Conservation (phyloP, 2,888 invertebrate species). For the Silvanus unidentatus region DNA sequence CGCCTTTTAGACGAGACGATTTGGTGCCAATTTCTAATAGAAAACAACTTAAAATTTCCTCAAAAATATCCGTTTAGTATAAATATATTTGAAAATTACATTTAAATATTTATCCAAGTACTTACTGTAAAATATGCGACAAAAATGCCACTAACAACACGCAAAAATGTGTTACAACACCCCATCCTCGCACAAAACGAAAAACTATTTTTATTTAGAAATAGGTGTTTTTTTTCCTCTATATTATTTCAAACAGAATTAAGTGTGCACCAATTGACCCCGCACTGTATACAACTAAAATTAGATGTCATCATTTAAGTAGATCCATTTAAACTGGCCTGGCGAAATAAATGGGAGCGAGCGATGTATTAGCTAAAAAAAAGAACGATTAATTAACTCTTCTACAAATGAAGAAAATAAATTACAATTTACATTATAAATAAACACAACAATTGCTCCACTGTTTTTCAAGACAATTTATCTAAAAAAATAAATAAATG, state of each 20-base stretch:
- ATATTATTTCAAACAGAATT: not conserved
- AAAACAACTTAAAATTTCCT: not conserved
- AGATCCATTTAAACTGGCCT: not conserved
- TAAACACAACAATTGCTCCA: too few species aligned
- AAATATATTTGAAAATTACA: too few species aligned
- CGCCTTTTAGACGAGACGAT: too few species aligned
- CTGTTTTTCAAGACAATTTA: too few species aligned
- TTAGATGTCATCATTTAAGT: slow-evolving; percentile 2
- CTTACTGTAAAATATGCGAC: not conserved
- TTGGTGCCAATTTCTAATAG: too few species aligned
- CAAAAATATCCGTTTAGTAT: not conserved
- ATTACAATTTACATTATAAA: too few species aligned
- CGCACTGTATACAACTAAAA: not conserved
- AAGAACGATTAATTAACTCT: too few species aligned
- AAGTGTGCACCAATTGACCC: not conserved
- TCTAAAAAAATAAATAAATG: too few species aligned
- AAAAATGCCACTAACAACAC: slow-evolving; percentile 1
- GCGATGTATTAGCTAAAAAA: too few species aligned
- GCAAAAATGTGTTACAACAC: not conserved
- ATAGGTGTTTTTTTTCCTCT: too few species aligned
- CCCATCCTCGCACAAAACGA: not conserved
- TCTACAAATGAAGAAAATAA: too few species aligned
- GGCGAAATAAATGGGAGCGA: too few species aligned
- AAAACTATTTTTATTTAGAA: not conserved
- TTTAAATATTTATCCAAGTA: not conserved